Percentiles rank a stretch among this genome's conserved stretches.
phyloP scores from a whole-genome alignment of 2,797 vertebrate genomes.

The Ctenochaetus hawaiiensis region DNA sequence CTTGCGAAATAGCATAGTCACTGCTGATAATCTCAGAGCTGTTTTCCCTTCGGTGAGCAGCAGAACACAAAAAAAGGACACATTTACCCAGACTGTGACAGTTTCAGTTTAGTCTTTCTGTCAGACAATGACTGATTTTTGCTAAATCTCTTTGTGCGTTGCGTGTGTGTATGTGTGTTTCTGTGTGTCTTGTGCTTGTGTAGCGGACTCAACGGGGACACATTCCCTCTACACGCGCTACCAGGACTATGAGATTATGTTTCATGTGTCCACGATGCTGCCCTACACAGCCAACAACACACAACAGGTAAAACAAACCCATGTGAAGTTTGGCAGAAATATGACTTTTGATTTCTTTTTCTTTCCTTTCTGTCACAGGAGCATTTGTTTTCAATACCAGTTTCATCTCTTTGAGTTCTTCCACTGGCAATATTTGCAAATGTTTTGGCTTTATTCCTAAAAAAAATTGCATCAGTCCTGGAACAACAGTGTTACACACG shows the following conservation, averaged over 20 bases:
- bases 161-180: conserved; percentile 34
- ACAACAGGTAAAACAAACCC: conserved; percentile 86
- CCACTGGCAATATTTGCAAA: conserved; percentile 7
- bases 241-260: conserved; percentile 97
- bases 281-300: conserved; percentile 95
- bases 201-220: conserved; percentile 93
- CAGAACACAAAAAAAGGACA: conserved; percentile 41
- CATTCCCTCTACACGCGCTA: conserved; percentile 95
- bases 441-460: conserved; percentile 9
- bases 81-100: conserved; percentile 44
- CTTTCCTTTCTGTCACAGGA: conserved; percentile 5
- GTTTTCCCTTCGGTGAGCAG: conserved; percentile 52
- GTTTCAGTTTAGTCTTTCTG: conserved; percentile 29
- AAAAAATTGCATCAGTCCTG: conserved; percentile 13
- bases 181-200: conserved; percentile 44
- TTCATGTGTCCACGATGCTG: conserved; percentile 96
- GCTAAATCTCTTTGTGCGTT: conserved; percentile 31
- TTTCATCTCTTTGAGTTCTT: not conserved
- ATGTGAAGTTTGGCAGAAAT: not conserved
- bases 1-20: conserved; percentile 72
- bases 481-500: conserved; percentile 12
- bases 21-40: conserved; percentile 70
- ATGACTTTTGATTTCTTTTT: not conserved
- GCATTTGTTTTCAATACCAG: not conserved
- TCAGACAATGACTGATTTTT: conserved; percentile 40